Percentiles rank a stretch among this genome's conserved stretches.
phyloP scores from a whole-genome alignment of 2,888 invertebrate species.

The Monoplex corrugatus region DNA sequence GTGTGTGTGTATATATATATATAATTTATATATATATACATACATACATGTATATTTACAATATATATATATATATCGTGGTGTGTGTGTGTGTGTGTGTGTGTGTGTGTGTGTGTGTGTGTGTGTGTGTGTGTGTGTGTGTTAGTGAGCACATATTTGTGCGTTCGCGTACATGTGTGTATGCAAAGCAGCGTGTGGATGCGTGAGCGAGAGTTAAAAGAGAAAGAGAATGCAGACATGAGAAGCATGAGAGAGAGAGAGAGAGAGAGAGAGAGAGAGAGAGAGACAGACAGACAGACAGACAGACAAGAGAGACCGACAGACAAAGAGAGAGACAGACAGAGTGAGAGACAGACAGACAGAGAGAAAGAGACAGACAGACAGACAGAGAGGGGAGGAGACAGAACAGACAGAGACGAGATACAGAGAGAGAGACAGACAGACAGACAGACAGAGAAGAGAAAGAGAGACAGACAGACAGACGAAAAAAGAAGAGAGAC shows the following conservation, averaged over 20 bases:
- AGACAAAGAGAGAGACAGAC: no score
- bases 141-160: no score
- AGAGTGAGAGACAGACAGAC: no score
- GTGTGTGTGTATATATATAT: background rate
- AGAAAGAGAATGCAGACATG: background rate
- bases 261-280: constrained; percentile 12
- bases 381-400: background rate
- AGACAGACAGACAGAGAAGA: background rate
- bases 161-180: background rate
- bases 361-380: background rate
- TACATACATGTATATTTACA: background rate
- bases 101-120: constrained; percentile 15
- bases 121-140: background rate
- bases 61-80: no score
- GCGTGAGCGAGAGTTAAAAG: constrained; percentile 4
- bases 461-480: no score
- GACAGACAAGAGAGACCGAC: no score
- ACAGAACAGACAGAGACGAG: background rate
- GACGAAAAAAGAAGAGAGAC: no score
- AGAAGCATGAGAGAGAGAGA: constrained; percentile 14
- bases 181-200: background rate
- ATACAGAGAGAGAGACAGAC: background rate
- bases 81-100: constrained; percentile 1
- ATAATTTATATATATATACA: background rate
- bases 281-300: background rate